phyloP scores from a whole-genome alignment of 1,140 invertebrate genomes.

The Philopotamus ludificatus region DNA sequence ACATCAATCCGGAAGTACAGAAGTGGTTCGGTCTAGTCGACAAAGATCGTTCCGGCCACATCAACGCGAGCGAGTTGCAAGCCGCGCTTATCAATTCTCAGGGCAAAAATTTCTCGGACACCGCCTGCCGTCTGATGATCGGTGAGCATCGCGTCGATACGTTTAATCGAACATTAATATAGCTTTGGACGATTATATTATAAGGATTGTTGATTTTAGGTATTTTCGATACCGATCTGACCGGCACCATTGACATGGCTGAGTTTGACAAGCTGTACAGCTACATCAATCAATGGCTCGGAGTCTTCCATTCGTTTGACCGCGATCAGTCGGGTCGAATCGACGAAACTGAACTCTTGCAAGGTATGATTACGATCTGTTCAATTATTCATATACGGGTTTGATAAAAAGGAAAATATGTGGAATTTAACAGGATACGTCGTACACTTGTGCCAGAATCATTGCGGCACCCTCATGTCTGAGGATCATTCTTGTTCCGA shows the following conservation, averaged over 20 bases:
- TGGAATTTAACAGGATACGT: too few species aligned
- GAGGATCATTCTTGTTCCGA: too few species aligned
- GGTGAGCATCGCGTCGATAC: conserved; percentile 61
- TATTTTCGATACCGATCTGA: conserved; percentile 86
- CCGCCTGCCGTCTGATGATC: conserved; percentile 87
- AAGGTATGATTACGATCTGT: conserved; percentile 63
- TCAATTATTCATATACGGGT: background rate
- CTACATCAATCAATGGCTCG: conserved; percentile 87
- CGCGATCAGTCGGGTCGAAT: conserved; percentile 79
- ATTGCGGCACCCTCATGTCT: too few species aligned
- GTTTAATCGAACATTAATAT: too few species aligned
- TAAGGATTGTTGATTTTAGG: conserved; percentile 50
- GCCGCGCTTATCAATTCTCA: conserved; percentile 82
- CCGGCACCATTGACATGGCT: conserved; percentile 81
- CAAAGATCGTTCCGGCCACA: conserved; percentile 77
- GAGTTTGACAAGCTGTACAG: conserved; percentile 87
- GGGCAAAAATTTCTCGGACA: conserved; percentile 81
- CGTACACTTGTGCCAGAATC: too few species aligned
- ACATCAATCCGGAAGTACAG: conserved; percentile 65
- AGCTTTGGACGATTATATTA: background rate
- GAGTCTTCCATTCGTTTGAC: conserved; percentile 80
- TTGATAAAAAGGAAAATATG: too few species aligned
- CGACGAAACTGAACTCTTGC: conserved; percentile 74
- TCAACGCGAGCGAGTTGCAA: conserved; percentile 76
- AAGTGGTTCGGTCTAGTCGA: conserved; percentile 85